These are phyloP conservation scores for Caenorhabditis auriculariae DNA, from an alignment of 2,888 invertebrate genomes.

Conservation along the genomic window DNA sequence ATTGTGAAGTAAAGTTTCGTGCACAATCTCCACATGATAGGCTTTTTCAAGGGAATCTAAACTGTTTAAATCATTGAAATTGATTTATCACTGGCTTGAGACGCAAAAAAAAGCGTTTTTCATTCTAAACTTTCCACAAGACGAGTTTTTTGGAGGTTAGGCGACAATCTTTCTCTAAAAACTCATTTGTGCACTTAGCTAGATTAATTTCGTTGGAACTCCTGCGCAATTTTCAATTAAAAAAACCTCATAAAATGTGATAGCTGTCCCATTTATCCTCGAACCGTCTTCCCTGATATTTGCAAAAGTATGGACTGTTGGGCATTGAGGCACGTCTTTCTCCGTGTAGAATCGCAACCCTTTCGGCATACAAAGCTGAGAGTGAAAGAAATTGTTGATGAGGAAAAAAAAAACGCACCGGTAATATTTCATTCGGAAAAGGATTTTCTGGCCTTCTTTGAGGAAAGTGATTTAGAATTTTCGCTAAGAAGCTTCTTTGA, in stretches of 20 bases:
- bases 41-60: no score
- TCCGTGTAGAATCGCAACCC: slow-evolving; percentile 92
- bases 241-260: slow-evolving; percentile 85
- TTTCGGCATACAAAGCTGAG: slow-evolving; percentile 87
- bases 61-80: no score
- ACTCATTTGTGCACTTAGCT: no score
- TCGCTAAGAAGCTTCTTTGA: slow-evolving; percentile 89
- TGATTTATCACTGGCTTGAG: no score
- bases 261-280: slow-evolving; percentile 87
- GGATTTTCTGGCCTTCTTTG: slow-evolving; percentile 75
- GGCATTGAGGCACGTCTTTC: slow-evolving; percentile 73
- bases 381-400: slow-evolving; percentile 21
- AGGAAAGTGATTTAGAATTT: slow-evolving; percentile 90
- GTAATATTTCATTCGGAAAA: slow-evolving; percentile 79
- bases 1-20: no score
- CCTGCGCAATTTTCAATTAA: no score
- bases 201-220: no score
- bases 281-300: slow-evolving; percentile 95
- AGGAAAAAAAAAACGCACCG: slow-evolving; percentile 74
- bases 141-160: no score
- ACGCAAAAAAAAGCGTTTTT: no score
- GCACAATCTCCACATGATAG: no score
- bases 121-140: no score
- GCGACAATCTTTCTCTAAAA: no score
- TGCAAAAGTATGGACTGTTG: slow-evolving; percentile 86